Conservation (phyloP, 2,888 invertebrate species). For the Anthrax anthrax region DNA sequence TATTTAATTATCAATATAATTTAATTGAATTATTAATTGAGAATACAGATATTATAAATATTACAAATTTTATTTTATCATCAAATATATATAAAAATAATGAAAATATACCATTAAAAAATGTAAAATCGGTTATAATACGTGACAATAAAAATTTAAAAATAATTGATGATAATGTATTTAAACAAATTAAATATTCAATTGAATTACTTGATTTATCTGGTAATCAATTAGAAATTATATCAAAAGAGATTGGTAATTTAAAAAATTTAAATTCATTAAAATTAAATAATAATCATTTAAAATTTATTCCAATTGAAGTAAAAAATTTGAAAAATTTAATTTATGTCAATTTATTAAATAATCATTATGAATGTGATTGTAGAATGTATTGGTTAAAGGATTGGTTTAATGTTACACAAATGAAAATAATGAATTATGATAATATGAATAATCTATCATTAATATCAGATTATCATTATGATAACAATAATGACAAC, state of each 20-base stretch:
- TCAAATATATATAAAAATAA: too few relatives aligned
- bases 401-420: constrained; percentile 39
- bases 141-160: constrained; percentile 39
- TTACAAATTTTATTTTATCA: too few relatives aligned
- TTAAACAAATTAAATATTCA: constrained; percentile 41
- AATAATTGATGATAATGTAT: constrained; percentile 47
- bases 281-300: constrained; percentile 54
- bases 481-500: background rate
- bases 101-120: too few relatives aligned
- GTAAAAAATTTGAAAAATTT: constrained; percentile 49
- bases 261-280: constrained; percentile 41
- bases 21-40: constrained; percentile 47
- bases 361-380: constrained; percentile 75
- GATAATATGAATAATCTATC: background rate
- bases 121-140: constrained; percentile 46
- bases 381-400: constrained; percentile 71
- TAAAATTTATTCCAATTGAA: constrained; percentile 56
- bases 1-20: constrained; percentile 49
- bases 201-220: constrained; percentile 52
- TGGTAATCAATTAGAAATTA: constrained; percentile 47
- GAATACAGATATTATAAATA: constrained; percentile 41
- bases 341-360: constrained; percentile 48
- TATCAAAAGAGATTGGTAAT: constrained; percentile 34
- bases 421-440: background rate
- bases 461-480: too few relatives aligned